A percentile compares a stretch with the other conserved stretches of the same genome.
These are phyloP conservation scores for Fulmarus glacialis DNA, from an alignment of 2,113 vertebrate genomes.

Conservation along the genomic window DNA sequence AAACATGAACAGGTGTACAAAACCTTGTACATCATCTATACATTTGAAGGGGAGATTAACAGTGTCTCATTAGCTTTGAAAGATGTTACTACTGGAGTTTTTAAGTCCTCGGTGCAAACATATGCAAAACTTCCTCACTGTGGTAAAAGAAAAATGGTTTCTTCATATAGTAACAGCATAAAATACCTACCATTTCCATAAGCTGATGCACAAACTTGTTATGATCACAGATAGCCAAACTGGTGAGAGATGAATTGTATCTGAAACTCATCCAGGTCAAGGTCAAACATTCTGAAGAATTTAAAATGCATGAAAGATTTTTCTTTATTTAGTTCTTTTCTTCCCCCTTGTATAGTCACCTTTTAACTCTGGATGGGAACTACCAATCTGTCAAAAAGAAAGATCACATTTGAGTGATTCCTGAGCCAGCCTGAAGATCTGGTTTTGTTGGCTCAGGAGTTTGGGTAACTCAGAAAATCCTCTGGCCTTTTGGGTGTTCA, in stretches of 20 bases:
- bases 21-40: not conserved
- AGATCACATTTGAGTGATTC: not conserved
- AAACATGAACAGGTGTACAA: not conserved
- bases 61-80: not conserved
- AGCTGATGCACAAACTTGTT: not conserved
- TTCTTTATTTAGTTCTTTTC: not conserved
- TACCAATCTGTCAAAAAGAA: not conserved
- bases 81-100: not conserved
- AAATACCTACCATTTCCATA: not conserved
- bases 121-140: not conserved
- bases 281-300: not conserved
- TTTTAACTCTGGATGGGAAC: not conserved
- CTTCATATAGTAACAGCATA: not conserved
- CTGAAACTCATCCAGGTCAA: not conserved
- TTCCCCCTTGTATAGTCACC: not conserved
- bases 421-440: not conserved
- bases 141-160: not conserved
- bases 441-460: not conserved
- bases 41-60: not conserved
- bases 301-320: not conserved
- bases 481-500: not conserved
- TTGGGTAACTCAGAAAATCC: not conserved
- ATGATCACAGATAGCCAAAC: not conserved
- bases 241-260: not conserved
- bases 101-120: not conserved